Conservation (phyloP, 2,888 invertebrate species). For the Metallyticus violacea region DNA sequence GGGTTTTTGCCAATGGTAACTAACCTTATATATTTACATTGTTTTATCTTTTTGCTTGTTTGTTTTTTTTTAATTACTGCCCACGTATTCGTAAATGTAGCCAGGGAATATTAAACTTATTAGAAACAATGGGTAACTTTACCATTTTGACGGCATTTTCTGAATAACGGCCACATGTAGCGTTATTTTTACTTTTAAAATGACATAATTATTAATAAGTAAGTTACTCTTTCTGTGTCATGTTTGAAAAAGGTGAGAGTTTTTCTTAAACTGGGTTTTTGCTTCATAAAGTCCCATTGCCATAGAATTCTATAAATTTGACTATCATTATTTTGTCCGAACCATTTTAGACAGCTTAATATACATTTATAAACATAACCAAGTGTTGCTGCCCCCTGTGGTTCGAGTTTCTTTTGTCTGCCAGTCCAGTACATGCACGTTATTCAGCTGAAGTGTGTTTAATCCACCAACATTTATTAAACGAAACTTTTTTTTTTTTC, state of each 20-base stretch:
- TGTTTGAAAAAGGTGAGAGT: not conserved
- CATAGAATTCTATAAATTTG: not conserved
- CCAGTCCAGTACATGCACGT: not conserved
- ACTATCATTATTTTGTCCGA: no score
- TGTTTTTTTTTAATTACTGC: not conserved
- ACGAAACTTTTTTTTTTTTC: not conserved
- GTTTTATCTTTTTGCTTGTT: no score
- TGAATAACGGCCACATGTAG: not conserved
- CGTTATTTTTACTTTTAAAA: not conserved
- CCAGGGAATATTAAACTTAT: no score
- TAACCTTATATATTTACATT: no score
- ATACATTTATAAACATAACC: not conserved
- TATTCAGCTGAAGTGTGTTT: no score
- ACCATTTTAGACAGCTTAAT: not conserved
- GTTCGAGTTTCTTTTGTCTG: not conserved
- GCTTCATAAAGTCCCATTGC: not conserved
- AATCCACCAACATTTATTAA: not conserved
- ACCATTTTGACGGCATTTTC: not conserved
- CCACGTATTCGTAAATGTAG: no score
- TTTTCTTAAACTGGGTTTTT: no score
- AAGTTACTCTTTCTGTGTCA: not conserved
- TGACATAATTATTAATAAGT: not conserved
- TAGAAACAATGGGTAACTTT: no score
- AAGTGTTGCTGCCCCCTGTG: no score
- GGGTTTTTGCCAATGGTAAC: no score